Evolutionary conservation across 2,888 invertebrate species (phyloP), one percentile per base, ranked within the genome.

Genomic region (Achlya flavicornis): DNA sequence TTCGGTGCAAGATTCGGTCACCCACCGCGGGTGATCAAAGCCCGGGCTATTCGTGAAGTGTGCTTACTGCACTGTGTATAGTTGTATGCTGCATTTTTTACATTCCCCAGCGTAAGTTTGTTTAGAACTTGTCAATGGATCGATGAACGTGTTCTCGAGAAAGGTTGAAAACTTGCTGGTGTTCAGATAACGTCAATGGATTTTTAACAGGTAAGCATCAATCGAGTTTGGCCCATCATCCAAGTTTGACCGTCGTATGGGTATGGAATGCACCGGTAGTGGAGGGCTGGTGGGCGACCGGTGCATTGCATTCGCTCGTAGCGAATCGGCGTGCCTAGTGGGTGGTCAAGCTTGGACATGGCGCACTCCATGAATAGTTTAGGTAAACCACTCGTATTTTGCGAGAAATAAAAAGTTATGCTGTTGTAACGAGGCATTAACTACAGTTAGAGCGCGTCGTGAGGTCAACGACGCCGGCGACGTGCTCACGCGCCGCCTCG

Each of bases 141-240:
- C 41, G 41, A 33, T 60, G 41, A 60, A 19, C 41, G 60, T 60
- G 26, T 43, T 60, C 19, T 11, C 16, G 26, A 41, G 38, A 59
- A 67, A 48, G 10, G 68, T 58, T 43, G 61, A 64, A 10, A 60
- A 66, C 53, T 63, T 59, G 41, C 59, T 60, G 62, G 66, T 64
- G 64, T 67, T 62, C 61, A 3, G 61, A 68, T 68, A 73, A 72
- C 72, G 71, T 83, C 84, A 73, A 91, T 91, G 91, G 90, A 86
- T 83, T 81, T 84, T 76, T 90, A 88, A 70, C 81, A 91, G 90
- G 91, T 90, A 86, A 80, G 76, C 32, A 80, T 77, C 61, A 64
- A 61, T 68, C 66, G 69, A 70, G 67, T 64, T 19, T 71, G 63
- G 64, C 65, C 63, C 12, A 41, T 41, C 12, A 41, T 12, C 41